A percentile compares a stretch with the other conserved stretches of the same genome.
These are phyloP conservation scores for Frankliniella fusca DNA, from an alignment of 2,888 invertebrate genomes.

Conservation along the genomic window DNA sequence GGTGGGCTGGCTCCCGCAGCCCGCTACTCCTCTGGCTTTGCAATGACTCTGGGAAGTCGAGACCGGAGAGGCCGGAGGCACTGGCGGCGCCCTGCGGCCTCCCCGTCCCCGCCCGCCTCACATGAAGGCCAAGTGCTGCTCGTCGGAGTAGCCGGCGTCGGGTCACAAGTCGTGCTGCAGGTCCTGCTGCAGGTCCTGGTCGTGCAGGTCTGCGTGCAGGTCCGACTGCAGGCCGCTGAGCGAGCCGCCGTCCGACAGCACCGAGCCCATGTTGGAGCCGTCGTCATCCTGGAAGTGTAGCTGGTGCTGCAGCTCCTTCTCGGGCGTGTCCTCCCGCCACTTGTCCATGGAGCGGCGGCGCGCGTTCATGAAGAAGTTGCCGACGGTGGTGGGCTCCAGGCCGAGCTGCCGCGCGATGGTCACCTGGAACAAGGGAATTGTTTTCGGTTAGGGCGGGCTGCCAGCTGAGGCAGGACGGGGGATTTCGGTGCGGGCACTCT, in stretches of 20 bases:
- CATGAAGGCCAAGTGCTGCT: constrained; percentile 11
- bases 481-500: neutral
- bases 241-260: constrained; percentile 14
- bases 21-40: neutral
- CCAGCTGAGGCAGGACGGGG: neutral
- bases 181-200: constrained; percentile 8
- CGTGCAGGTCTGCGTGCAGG: constrained; percentile 4
- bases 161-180: constrained; percentile 18
- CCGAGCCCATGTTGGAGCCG: constrained; percentile 5
- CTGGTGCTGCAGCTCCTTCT: neutral
- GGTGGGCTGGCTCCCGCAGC: neutral
- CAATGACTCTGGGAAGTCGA: neutral
- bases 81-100: neutral
- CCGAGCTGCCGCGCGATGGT: constrained; percentile 97
- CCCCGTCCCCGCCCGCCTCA: neutral
- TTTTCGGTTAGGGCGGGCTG: neutral
- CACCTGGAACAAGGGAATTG: constrained; percentile 50
- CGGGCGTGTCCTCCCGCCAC: constrained; percentile 90
- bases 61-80: neutral
- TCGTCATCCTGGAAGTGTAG: neutral
- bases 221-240: constrained; percentile 14
- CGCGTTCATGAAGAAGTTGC: constrained; percentile 99
- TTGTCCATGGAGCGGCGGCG: constrained; percentile 95
- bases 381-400: constrained; percentile 94
- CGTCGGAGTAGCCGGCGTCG: constrained; percentile 18